Conservation (phyloP, 2,888 invertebrate genomes). For the Phymatocera aterrima region DNA sequence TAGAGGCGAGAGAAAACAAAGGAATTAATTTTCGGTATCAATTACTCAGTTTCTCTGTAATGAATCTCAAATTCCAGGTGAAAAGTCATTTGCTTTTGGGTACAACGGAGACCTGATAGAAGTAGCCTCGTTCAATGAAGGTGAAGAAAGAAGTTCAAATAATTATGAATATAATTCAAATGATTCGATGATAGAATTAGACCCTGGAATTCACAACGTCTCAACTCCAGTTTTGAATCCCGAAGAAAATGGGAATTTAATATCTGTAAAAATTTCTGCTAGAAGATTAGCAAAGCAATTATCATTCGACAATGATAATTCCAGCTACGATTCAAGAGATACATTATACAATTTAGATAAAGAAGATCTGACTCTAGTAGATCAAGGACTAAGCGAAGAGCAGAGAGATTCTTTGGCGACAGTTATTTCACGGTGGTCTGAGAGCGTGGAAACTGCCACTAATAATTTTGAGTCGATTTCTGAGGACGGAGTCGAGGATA, state of each 20-base stretch:
- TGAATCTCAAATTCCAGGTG: constrained; percentile 59
- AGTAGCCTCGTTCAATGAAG: constrained; percentile 56
- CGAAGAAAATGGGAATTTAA: neutral
- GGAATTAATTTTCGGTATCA: no score
- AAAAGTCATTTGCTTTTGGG: constrained; percentile 72
- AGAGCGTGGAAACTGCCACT: neutral
- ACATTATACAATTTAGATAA: neutral
- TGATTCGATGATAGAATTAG: constrained; percentile 45
- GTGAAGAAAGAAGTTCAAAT: constrained; percentile 47
- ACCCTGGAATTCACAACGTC: constrained; percentile 41
- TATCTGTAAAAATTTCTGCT: neutral
- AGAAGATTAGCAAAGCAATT: constrained; percentile 54
- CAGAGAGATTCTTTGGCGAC: constrained; percentile 30
- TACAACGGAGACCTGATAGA: constrained; percentile 71
- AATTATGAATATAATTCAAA: constrained; percentile 49
- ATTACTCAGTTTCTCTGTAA: constrained; percentile 7
- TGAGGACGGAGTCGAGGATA: neutral
- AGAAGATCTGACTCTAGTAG: neutral
- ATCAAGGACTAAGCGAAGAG: constrained; percentile 25
- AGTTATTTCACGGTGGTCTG: constrained; percentile 19
- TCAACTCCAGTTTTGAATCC: constrained; percentile 23
- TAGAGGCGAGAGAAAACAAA: no score
- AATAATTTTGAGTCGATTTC: neutral
- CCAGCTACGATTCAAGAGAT: neutral
- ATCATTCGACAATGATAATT: constrained; percentile 53